A percentile compares a stretch with the other conserved stretches of the same genome.
Evolutionary conservation across 2,888 invertebrate species (phyloP).

Genomic region (Gandaritis pyraliata): DNA sequence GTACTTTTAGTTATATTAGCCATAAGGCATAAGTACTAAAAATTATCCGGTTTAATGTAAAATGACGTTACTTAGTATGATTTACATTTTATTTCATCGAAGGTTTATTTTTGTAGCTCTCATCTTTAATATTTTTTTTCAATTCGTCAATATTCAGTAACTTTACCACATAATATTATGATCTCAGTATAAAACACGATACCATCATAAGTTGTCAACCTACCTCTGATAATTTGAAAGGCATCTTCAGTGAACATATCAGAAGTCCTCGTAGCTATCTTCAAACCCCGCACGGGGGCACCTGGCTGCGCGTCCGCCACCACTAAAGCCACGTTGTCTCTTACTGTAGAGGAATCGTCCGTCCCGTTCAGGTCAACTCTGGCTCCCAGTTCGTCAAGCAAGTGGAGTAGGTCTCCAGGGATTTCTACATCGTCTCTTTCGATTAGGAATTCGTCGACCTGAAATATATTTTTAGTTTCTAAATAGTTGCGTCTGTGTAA

Average conservation of each 20-base stretch:
- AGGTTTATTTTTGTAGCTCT: too few species aligned
- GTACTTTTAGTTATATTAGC: too few species aligned
- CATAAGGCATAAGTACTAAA: too few species aligned
- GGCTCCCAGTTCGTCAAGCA: constrained; percentile 66
- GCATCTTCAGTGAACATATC: constrained; percentile 59
- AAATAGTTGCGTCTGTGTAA: too few species aligned
- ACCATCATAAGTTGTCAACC: constrained; percentile 11
- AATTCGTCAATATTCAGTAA: too few species aligned
- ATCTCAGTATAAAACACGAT: too few species aligned
- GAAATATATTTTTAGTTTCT: constrained; percentile 29
- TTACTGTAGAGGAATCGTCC: constrained; percentile 49
- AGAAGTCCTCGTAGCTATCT: constrained; percentile 49
- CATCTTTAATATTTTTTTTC: too few species aligned
- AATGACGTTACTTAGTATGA: too few species aligned
- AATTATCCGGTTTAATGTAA: too few species aligned
- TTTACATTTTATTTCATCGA: too few species aligned
- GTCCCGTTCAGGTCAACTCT: constrained; percentile 62
- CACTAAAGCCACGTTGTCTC: constrained; percentile 68
- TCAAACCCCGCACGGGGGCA: constrained; percentile 63
- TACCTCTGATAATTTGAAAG: constrained; percentile 68
- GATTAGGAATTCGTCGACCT: constrained; percentile 68
- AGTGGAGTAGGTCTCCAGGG: constrained; percentile 63
- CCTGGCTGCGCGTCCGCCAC: constrained; percentile 63
- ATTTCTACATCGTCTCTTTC: constrained; percentile 57
- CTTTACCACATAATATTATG: too few species aligned